Conservation (phyloP, 2,113 vertebrate genomes). For the Mus musculus region DNA sequence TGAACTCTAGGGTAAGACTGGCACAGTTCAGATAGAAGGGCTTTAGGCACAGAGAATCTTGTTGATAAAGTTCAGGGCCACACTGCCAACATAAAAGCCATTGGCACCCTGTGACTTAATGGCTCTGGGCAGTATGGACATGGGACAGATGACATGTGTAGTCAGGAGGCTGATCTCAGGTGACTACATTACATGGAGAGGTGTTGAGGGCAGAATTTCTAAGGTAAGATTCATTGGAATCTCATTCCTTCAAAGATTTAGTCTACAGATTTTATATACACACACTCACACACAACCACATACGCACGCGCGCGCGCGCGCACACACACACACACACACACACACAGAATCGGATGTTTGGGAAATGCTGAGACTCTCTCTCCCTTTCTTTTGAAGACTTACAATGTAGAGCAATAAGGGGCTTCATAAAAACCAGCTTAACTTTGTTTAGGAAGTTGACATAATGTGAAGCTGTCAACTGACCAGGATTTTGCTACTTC, state of each 20-base stretch:
- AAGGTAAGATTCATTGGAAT: conserved; percentile 9
- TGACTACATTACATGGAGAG: conserved; percentile 6
- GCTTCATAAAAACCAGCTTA: conserved; percentile 4
- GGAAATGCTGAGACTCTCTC: not conserved
- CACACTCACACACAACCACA: too few species aligned
- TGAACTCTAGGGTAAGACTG: not conserved
- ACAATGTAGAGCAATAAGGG: not conserved
- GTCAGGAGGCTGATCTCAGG: not conserved
- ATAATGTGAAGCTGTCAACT: conserved; percentile 36
- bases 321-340: too few species aligned
- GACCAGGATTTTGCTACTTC: conserved; percentile 28
- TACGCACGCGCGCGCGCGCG: too few species aligned
- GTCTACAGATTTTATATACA: not conserved
- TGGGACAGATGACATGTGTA: not conserved
- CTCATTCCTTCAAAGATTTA: conserved; percentile 48
- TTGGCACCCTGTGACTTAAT: not conserved
- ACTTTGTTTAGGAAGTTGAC: conserved; percentile 45
- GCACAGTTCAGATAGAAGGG: not conserved
- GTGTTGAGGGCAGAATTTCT: not conserved
- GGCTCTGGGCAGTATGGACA: not conserved
- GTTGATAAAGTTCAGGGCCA: conserved; percentile 38
- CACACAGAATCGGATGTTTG: not conserved
- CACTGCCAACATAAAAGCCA: not conserved
- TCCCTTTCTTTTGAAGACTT: not conserved
- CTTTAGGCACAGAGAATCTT: not conserved